phyloP scores from a whole-genome alignment of 2,797 vertebrate genomes.

The Streptopelia turtur region DNA sequence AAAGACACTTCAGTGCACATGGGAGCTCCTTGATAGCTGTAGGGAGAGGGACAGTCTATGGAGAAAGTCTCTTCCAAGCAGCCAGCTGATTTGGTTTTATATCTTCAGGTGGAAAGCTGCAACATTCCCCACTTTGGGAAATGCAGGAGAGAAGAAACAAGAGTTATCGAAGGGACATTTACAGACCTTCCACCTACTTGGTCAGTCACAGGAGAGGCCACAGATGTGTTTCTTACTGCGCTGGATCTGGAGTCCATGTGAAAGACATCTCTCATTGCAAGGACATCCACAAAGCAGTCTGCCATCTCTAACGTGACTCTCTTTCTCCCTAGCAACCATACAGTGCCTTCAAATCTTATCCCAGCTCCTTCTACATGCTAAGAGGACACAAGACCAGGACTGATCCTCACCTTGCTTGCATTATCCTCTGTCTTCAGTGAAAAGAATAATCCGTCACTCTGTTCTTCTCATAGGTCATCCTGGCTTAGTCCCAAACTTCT shows the following conservation, averaged over 20 bases:
- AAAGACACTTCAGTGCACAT: neutral
- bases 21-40: neutral
- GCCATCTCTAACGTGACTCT: neutral
- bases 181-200: neutral
- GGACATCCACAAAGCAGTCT: neutral
- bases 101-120: neutral
- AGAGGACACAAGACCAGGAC: neutral
- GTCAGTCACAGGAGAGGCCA: neutral
- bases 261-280: neutral
- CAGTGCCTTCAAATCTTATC: neutral
- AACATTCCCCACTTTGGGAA: neutral
- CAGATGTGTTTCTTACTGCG: rapidly evolving
- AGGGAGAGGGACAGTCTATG: neutral
- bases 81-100: neutral
- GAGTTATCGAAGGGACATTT: neutral
- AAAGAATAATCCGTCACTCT: neutral
- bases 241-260: neutral
- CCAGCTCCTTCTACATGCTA: neutral
- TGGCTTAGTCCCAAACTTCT: neutral
- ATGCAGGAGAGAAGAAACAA: neutral
- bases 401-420: neutral
- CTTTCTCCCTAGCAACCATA: neutral
- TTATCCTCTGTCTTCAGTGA: neutral
- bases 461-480: neutral
- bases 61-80: neutral